Evolutionary conservation across 2,888 invertebrate genomes (phyloP), one percentile per base, ranked within the genome.

Genomic region (Pristionchus exspectatus): DNA sequence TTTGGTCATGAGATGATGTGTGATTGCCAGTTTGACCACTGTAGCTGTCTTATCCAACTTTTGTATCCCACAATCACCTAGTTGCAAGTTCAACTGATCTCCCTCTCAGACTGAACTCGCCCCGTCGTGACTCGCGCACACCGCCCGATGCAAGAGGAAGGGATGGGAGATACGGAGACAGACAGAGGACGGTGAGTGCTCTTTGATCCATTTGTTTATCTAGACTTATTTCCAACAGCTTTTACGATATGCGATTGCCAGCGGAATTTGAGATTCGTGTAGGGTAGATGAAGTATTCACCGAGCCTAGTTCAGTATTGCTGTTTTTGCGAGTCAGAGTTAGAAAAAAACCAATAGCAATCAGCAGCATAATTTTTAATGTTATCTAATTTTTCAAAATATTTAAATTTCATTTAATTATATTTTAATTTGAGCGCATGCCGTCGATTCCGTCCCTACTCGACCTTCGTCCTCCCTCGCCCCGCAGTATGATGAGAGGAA

Each of bases 391-490:
- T 38, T n/a, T n/a, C n/a, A 24, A 66, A 66, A 66, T 3, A 38
- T 38, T 38, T 38, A 38, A n/a, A 4, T 66, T 38, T 3, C 38
- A 69, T 69, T 69, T 69, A 9, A 27, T 30, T 24, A 27, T 12
- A 12, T 30, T 30, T 33, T 1, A 14, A 21, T 54, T 81, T 54
- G 54, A 81, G 81, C 81, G 81, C 27, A n/a, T 50, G 24, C 81
- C 81, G 12, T n/a, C 21, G 9, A 89, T 89, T 44, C 89, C 89
- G 7, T 89, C 89, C 10, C 89, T 89, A 0, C 89, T 89, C 33
- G 89, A 89, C 44, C 56, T 89, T 4, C 81, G 83, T 50, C 89
- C 89, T 27, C 88, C 74, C 59, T 74, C 77, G 7, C 72, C 88
- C 3, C 66, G 50, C 38, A 69, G 66, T 10, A 66, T 87, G 66